phyloP scores from a whole-genome alignment of 2,797 vertebrate genomes.

The Oreonectes daqikongensis region DNA sequence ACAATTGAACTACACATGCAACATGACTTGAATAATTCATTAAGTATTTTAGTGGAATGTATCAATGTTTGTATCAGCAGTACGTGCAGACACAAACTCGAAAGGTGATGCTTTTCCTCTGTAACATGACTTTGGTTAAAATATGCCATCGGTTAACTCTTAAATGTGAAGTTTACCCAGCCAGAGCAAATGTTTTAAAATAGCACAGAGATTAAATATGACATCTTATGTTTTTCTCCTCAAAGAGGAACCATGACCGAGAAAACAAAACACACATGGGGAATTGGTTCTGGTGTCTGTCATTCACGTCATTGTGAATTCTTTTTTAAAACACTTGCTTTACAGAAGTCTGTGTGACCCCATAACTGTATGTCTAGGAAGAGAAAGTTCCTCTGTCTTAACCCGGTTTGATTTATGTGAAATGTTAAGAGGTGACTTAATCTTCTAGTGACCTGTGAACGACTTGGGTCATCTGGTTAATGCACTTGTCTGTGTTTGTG shows the following conservation, averaged over 20 bases:
- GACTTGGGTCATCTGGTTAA: constrained; percentile 23
- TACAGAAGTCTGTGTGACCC: not conserved
- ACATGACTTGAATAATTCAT: constrained; percentile 36
- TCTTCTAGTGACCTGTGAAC: constrained; percentile 45
- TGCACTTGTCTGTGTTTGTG: constrained; percentile 11
- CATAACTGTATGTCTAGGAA: not conserved
- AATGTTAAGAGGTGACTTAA: constrained; percentile 35
- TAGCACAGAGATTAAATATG: not conserved
- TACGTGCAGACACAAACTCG: not conserved
- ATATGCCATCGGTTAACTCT: not conserved
- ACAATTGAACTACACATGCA: constrained; percentile 74
- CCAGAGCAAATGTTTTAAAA: not conserved
- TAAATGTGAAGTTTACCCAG: not conserved
- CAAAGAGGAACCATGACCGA: not conserved
- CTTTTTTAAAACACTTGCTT: not conserved
- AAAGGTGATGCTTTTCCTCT: not conserved
- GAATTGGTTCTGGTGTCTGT: constrained; percentile 3
- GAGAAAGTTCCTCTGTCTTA: not conserved
- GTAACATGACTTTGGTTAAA: not conserved
- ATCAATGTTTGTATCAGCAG: not conserved
- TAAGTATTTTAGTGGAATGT: not conserved
- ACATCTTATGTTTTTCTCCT: not conserved
- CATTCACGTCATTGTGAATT: not conserved
- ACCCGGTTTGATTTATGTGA: not conserved
- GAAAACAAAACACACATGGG: not conserved